Evolutionary conservation across 2,113 vertebrate genomes (phyloP).

Genomic region (Nicator chloris): DNA sequence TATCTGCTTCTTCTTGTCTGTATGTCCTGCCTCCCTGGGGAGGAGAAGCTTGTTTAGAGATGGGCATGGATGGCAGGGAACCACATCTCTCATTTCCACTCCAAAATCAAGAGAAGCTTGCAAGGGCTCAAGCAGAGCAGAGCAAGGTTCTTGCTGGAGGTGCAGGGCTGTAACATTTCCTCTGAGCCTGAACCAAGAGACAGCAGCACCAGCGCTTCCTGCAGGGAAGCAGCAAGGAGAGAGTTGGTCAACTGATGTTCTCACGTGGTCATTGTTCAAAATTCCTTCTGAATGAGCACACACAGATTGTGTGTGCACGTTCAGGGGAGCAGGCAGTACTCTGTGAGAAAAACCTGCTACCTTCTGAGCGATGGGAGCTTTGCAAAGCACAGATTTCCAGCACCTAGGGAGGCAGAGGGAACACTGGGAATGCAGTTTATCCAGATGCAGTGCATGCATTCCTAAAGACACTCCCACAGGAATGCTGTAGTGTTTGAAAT

Average conservation of each 20-base stretch:
- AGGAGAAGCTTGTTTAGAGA: not conserved
- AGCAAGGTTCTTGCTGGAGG: not conserved
- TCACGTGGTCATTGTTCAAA: not conserved
- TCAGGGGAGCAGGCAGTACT: not conserved
- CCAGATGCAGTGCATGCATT: not conserved
- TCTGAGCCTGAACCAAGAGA: not conserved
- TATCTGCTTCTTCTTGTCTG: not conserved
- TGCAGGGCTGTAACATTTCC: not conserved
- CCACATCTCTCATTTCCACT: not conserved
- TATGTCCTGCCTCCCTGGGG: not conserved
- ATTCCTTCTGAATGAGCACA: constrained; percentile 11
- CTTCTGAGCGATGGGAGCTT: not conserved
- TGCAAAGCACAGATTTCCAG: not conserved
- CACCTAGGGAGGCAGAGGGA: not conserved
- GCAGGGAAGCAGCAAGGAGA: not conserved
- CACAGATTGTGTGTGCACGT: rapidly evolving
- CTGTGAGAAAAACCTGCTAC: not conserved
- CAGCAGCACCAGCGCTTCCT: not conserved
- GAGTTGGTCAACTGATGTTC: not conserved
- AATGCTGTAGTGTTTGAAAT: not conserved
- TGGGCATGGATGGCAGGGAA: not conserved
- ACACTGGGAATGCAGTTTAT: not conserved
- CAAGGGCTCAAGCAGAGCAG: not conserved
- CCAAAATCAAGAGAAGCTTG: too few species aligned
- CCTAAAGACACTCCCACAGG: not conserved